These are phyloP conservation scores for Drosophila diplacantha DNA, from an alignment of 2,888 invertebrate species.

Conservation along the genomic window DNA sequence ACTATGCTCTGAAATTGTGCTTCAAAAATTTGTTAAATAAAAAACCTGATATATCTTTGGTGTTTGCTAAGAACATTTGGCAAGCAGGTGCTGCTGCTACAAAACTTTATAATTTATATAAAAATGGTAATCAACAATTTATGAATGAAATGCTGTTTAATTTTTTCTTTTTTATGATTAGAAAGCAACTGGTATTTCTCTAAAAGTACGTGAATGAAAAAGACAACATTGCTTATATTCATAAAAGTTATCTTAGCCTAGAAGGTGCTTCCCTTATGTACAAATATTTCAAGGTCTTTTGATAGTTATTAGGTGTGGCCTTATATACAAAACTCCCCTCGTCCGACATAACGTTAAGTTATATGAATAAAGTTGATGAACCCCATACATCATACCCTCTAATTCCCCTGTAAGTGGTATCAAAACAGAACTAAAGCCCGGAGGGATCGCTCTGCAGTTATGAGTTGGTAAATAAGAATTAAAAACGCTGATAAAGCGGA, in stretches of 20 bases:
- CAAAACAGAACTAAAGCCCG: constrained; percentile 17
- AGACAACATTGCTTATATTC: not conserved
- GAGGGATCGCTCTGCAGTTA: constrained; percentile 45
- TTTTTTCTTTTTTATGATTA: not conserved
- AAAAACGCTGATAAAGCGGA: constrained; percentile 65
- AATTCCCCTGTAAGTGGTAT: constrained; percentile 15
- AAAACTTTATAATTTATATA: not conserved
- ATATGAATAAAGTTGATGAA: constrained; percentile 7
- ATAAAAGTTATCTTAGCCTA: not conserved
- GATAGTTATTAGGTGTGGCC: not conserved
- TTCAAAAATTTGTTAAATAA: not conserved
- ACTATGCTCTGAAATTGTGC: constrained; percentile 4
- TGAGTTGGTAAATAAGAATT: constrained; percentile 65
- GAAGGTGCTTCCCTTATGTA: not conserved
- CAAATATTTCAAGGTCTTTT: not conserved
- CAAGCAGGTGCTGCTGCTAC: not conserved
- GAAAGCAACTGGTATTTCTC: constrained; percentile 6
- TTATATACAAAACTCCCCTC: constrained; percentile 5
- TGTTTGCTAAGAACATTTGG: not conserved
- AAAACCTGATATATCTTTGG: constrained; percentile 1
- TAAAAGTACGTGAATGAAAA: not conserved
- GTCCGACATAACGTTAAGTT: not conserved
- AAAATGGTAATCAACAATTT: not conserved
- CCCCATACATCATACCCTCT: constrained; percentile 16
- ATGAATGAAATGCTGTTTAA: not conserved